Evolutionary conservation across 2,888 invertebrate species (phyloP).

Genomic region (Chironomus riparius): DNA sequence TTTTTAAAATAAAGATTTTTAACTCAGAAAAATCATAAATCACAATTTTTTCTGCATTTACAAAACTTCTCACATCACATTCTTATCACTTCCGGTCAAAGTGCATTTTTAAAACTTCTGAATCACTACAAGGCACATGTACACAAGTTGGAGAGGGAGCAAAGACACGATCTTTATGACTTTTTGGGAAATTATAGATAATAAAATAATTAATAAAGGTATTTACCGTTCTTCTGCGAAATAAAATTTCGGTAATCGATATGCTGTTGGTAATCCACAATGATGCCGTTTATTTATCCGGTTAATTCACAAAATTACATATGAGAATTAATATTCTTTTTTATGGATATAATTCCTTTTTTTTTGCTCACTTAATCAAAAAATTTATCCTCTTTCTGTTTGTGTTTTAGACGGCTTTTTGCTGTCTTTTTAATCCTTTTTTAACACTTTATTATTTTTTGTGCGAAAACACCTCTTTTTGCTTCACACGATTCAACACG

Average conservation of each 20-base stretch:
- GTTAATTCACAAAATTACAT: slow-evolving; percentile 9
- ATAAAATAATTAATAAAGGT: neutral
- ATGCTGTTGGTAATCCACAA: slow-evolving; percentile 26
- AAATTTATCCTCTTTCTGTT: neutral
- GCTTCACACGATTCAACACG: neutral
- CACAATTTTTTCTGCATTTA: neutral
- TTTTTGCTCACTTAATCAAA: neutral
- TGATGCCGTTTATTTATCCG: slow-evolving; percentile 23
- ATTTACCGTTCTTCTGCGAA: slow-evolving; percentile 26
- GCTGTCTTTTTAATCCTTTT: neutral
- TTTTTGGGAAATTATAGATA: neutral
- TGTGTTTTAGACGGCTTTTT: too few relatives aligned
- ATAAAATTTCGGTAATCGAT: slow-evolving; percentile 26
- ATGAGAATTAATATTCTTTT: slow-evolving; percentile 5
- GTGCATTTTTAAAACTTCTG: neutral
- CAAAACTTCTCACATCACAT: neutral
- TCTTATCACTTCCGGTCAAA: slow-evolving; percentile 3
- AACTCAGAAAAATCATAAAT: too few relatives aligned
- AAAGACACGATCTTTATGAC: neutral
- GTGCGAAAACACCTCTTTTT: too few relatives aligned
- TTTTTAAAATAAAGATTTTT: too few relatives aligned
- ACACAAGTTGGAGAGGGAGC: too few relatives aligned
- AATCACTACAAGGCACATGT: too few relatives aligned
- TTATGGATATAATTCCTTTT: neutral
- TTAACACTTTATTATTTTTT: neutral